Percentiles rank a stretch among this genome's conserved stretches.
Evolutionary conservation across 2,797 vertebrate genomes (phyloP).

Genomic region (Bucorvus abyssinicus): DNA sequence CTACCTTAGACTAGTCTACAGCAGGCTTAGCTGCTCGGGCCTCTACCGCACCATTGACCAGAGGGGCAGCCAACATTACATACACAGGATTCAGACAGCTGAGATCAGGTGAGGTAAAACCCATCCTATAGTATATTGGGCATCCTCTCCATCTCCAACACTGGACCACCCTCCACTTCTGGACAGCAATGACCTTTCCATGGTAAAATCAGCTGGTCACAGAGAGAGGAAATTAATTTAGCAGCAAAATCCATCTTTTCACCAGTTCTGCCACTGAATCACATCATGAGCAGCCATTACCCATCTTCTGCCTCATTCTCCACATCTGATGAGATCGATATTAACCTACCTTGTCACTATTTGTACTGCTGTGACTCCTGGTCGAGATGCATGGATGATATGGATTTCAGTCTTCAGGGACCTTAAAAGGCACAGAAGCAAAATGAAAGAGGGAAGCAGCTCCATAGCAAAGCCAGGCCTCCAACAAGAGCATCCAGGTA

Average conservation of each 20-base stretch:
- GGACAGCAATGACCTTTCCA: not conserved
- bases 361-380: not conserved
- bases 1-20: not conserved
- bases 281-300: not conserved
- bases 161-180: too few species aligned
- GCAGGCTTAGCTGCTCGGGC: not conserved
- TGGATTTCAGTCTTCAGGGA: not conserved
- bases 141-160: not conserved
- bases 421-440: not conserved
- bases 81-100: not conserved
- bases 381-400: too few species aligned
- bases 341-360: not conserved
- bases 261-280: not conserved
- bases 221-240: not conserved
- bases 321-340: fast-evolving
- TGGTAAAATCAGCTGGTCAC: not conserved
- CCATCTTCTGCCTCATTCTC: not conserved
- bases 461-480: fast-evolving
- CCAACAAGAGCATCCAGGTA: not conserved
- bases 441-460: not conserved
- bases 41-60: not conserved
- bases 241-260: too few species aligned
- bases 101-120: not conserved
- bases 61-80: fast-evolving
- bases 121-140: not conserved